These are phyloP conservation scores for Porites rus DNA, from an alignment of 92 coral and sea anemone genomes.

Conservation along the genomic window DNA sequence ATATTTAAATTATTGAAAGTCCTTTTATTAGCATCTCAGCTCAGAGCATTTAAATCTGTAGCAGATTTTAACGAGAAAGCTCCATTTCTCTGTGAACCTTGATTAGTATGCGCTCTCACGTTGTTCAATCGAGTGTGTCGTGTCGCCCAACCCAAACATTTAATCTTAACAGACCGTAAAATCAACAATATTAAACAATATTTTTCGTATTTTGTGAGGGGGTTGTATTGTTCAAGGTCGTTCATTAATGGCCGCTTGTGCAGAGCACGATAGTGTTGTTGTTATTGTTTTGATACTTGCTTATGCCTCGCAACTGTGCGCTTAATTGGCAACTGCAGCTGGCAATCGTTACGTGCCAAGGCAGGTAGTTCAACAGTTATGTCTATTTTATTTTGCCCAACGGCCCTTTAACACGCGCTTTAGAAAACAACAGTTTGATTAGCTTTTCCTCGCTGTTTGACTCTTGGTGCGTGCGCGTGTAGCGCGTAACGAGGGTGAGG, in stretches of 20 bases:
- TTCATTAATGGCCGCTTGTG: conserved; percentile 10
- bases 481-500: not conserved
- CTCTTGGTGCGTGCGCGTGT: not conserved
- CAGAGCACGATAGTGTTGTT: conserved; percentile 7
- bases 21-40: not conserved
- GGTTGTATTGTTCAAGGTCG: conserved; percentile 15
- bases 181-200: conserved; percentile 35
- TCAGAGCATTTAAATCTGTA: not conserved
- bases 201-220: conserved; percentile 9
- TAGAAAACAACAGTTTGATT: not conserved
- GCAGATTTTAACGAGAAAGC: conserved; percentile 6
- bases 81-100: conserved; percentile 22
- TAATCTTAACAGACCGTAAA: conserved; percentile 27
- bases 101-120: conserved; percentile 76
- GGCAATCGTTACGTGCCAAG: not conserved
- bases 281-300: conserved; percentile 13
- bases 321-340: not conserved
- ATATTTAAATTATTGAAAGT: not conserved
- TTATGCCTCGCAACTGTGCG: not conserved
- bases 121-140: conserved; percentile 59
- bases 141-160: conserved; percentile 15
- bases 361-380: not conserved
- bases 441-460: not conserved
- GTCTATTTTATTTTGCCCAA: not conserved
- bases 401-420: not conserved